Conservation (phyloP, 2,797 vertebrate species). For the Alfaro cultratus region DNA sequence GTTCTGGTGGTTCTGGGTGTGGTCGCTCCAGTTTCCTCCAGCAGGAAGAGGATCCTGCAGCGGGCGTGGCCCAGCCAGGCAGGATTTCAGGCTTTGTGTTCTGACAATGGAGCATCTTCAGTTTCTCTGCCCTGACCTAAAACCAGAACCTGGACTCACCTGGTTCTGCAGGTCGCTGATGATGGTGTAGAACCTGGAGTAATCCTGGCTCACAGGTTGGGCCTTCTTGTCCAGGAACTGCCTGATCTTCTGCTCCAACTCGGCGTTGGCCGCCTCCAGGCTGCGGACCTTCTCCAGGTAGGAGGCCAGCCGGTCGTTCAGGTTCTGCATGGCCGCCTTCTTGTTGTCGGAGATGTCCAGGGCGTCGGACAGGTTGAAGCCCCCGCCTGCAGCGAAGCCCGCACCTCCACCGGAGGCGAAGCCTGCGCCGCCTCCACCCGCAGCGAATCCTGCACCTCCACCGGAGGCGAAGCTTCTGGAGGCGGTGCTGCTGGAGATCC, state of each 20-base stretch:
- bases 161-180: conserved; percentile 83
- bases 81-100: conserved; percentile 1
- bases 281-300: conserved; percentile 91
- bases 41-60: neutral
- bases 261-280: conserved; percentile 85
- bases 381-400: neutral
- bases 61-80: neutral
- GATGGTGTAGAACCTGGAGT: conserved; percentile 59
- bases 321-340: conserved; percentile 95
- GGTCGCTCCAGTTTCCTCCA: neutral
- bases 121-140: neutral
- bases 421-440: neutral
- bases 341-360: conserved; percentile 57
- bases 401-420: conserved; percentile 22
- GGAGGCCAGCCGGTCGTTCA: conserved; percentile 91
- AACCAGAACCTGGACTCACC: conserved; percentile 71
- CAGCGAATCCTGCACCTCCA: conserved; percentile 20
- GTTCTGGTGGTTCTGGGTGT: neutral
- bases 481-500: conserved; percentile 47
- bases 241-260: conserved; percentile 84
- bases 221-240: conserved; percentile 81
- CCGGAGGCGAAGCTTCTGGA: conserved; percentile 37
- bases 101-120: neutral
- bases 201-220: conserved; percentile 72
- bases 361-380: conserved; percentile 49